Percentiles rank a stretch among this genome's conserved stretches.
These are phyloP conservation scores for Notospermus geniculatus DNA, from an alignment of 1,140 invertebrate species.

Conservation along the genomic window DNA sequence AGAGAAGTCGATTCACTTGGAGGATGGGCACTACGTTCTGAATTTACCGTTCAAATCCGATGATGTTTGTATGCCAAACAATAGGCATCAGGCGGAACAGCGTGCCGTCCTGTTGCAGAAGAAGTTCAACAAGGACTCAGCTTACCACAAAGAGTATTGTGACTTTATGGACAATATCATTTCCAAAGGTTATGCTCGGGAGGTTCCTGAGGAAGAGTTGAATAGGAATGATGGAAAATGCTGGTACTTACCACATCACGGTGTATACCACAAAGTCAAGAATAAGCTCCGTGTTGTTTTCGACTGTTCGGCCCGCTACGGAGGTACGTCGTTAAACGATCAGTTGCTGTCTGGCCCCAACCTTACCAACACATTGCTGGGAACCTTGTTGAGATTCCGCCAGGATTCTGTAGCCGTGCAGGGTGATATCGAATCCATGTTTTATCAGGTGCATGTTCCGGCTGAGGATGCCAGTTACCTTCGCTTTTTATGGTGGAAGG, in stretches of 20 bases:
- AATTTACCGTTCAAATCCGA: no score
- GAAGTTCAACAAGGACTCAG: neutral
- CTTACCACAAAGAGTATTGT: neutral
- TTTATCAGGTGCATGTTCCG: no score
- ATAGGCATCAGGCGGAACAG: neutral
- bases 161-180: neutral
- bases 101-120: neutral
- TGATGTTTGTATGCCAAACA: no score
- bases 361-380: conserved; percentile 8
- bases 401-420: conserved; percentile 11
- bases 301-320: no score
- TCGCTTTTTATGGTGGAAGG: conserved; percentile 18
- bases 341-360: no score
- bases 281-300: neutral
- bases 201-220: conserved; percentile 9
- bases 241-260: conserved; percentile 17
- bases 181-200: conserved; percentile 6
- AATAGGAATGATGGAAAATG: neutral
- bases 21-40: neutral
- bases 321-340: conserved; percentile 16
- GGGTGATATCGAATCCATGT: conserved; percentile 26
- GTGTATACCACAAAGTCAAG: conserved; percentile 1
- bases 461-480: conserved; percentile 8
- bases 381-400: conserved; percentile 19
- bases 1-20: neutral